Conservation (phyloP, 1,140 invertebrate genomes). For the Drosophila carrolli region DNA sequence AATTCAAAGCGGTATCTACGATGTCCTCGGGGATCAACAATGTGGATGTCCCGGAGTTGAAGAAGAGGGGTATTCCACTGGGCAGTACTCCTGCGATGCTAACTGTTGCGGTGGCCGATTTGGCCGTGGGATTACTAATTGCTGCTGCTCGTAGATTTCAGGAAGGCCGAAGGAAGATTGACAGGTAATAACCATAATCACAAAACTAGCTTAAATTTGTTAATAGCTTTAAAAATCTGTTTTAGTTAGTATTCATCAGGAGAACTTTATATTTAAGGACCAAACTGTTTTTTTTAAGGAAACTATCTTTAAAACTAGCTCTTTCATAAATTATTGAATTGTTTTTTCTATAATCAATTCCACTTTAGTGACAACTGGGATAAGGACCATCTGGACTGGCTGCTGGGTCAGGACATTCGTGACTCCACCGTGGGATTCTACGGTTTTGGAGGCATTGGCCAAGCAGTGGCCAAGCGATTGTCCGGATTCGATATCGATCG, state of each 20-base stretch:
- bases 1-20: constrained; percentile 93
- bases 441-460: constrained; percentile 94
- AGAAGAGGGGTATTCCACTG: constrained; percentile 88
- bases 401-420: constrained; percentile 93
- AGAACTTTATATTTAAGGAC: no score
- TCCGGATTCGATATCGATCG: constrained; percentile 89
- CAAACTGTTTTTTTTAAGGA: no score
- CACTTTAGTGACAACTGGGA: constrained; percentile 91
- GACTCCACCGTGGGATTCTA: constrained; percentile 95
- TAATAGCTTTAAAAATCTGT: no score
- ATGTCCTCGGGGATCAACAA: constrained; percentile 95
- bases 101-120: constrained; percentile 96
- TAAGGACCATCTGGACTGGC: constrained; percentile 93
- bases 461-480: constrained; percentile 89
- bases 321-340: no score
- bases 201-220: no score
- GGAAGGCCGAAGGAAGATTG: constrained; percentile 87
- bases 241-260: no score
- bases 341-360: neutral
- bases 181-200: constrained; percentile 36
- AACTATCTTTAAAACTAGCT: no score
- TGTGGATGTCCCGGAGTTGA: constrained; percentile 89
- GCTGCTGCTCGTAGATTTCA: constrained; percentile 88
- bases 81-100: constrained; percentile 96
- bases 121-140: constrained; percentile 88